Conservation (phyloP, 2,888 invertebrate species). For the Mythimna lalbum region DNA sequence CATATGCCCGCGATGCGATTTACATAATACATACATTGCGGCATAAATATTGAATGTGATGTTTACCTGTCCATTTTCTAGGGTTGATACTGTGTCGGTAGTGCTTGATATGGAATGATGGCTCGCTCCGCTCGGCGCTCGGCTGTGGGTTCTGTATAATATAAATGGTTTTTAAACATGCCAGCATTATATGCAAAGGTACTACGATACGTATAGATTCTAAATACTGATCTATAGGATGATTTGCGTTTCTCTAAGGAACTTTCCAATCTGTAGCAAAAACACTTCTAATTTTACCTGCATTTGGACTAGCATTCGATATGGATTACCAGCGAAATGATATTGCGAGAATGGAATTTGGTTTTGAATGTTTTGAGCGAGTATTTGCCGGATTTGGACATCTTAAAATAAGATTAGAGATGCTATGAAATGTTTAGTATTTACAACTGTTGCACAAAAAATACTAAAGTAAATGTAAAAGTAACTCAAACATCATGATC, state of each 20-base stretch:
- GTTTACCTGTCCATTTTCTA: conserved; percentile 89
- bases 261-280: no score
- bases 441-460: not conserved
- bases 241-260: no score
- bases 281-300: no score
- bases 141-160: conserved; percentile 85
- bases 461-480: not conserved
- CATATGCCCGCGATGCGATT: conserved; percentile 32
- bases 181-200: not conserved
- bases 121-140: conserved; percentile 88
- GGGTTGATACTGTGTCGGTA: conserved; percentile 85
- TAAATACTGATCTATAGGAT: not conserved
- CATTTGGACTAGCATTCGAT: no score
- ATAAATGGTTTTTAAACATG: conserved; percentile 7
- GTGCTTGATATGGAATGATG: conserved; percentile 88
- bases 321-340: no score
- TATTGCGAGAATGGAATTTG: no score
- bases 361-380: no score
- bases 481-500: conserved; percentile 19
- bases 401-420: not conserved
- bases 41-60: conserved; percentile 51
- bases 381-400: no score
- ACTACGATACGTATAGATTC: not conserved
- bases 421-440: not conserved
- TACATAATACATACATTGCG: conserved; percentile 45